Percentiles rank a stretch among this genome's conserved stretches.
Evolutionary conservation across 1,140 invertebrate species (phyloP).

Genomic region (Bombus superbus): DNA sequence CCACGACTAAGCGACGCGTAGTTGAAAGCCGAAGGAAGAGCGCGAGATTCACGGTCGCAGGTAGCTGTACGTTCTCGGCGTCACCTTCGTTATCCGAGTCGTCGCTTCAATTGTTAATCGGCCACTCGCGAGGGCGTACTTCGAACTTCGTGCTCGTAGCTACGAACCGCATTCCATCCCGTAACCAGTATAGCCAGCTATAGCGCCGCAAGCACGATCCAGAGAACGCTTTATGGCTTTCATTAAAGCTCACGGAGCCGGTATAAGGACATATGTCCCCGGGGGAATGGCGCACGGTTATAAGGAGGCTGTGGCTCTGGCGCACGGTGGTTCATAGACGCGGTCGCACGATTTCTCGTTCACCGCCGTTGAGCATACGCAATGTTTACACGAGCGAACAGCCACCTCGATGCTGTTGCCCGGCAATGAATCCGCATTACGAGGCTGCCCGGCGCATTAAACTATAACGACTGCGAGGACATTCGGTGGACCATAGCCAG

Average conservation of each 20-base stretch:
- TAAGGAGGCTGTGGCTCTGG: slow-evolving; percentile 24
- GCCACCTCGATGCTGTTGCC: slow-evolving; percentile 59
- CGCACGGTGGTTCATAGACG: slow-evolving; percentile 6
- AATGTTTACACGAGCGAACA: slow-evolving; percentile 76
- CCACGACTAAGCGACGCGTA: background rate
- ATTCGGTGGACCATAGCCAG: slow-evolving; percentile 65
- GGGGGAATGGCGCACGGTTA: slow-evolving; percentile 16
- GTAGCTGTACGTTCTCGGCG: background rate
- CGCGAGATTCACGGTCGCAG: background rate
- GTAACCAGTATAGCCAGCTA: slow-evolving; percentile 25
- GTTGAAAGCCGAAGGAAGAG: background rate
- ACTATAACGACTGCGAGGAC: slow-evolving; percentile 74
- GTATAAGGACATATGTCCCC: slow-evolving; percentile 60
- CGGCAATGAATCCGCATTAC: slow-evolving; percentile 77
- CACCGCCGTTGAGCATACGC: slow-evolving; percentile 37
- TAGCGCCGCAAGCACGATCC: slow-evolving; percentile 43
- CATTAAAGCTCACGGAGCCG: slow-evolving; percentile 70
- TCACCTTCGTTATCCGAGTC: slow-evolving; percentile 9
- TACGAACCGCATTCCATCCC: slow-evolving; percentile 28
- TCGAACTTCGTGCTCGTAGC: slow-evolving; percentile 19
- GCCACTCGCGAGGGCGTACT: slow-evolving; percentile 21
- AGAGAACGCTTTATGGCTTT: slow-evolving; percentile 72
- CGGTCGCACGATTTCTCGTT: slow-evolving; percentile 63
- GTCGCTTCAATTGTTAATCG: slow-evolving; percentile 56
- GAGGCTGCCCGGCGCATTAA: slow-evolving; percentile 75